These are phyloP conservation scores for Probosciger aterrimus DNA, from an alignment of 2,113 vertebrate species.

Conservation along the genomic window DNA sequence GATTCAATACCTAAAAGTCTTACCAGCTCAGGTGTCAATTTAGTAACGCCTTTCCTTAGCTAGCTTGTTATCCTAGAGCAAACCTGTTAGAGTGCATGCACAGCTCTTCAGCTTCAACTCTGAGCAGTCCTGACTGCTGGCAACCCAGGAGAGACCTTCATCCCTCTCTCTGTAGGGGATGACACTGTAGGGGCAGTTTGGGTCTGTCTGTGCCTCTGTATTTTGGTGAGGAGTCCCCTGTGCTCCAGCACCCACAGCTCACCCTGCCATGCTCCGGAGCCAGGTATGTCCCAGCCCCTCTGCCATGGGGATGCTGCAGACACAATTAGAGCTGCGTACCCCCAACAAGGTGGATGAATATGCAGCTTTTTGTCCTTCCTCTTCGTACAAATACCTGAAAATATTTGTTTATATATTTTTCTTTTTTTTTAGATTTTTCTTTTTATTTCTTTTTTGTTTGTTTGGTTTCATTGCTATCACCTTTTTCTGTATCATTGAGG, in stretches of 20 bases:
- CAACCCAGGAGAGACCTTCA: neutral
- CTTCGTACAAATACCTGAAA: neutral
- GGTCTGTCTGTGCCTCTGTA: neutral
- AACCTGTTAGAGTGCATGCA: neutral
- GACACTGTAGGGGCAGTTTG: neutral
- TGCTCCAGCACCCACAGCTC: neutral
- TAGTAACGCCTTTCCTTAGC: neutral
- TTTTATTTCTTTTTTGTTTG: neutral
- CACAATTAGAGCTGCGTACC: neutral
- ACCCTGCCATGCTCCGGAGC: neutral
- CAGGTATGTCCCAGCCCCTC: neutral
- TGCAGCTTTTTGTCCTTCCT: neutral
- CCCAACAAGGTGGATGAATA: fast-evolving
- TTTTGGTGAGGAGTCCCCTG: neutral
- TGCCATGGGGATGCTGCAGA: neutral
- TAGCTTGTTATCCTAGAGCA: neutral
- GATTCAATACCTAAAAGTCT: neutral
- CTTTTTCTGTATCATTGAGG: neutral
- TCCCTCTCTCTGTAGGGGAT: no score
- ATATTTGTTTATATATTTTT: neutral
- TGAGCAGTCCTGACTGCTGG: neutral
- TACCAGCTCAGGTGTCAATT: neutral
- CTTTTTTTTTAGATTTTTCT: neutral
- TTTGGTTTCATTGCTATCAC: neutral
- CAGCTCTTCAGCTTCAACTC: neutral